These are phyloP conservation scores for Oreotrochilus melanogaster DNA, from an alignment of 2,113 vertebrate species.

Conservation along the genomic window DNA sequence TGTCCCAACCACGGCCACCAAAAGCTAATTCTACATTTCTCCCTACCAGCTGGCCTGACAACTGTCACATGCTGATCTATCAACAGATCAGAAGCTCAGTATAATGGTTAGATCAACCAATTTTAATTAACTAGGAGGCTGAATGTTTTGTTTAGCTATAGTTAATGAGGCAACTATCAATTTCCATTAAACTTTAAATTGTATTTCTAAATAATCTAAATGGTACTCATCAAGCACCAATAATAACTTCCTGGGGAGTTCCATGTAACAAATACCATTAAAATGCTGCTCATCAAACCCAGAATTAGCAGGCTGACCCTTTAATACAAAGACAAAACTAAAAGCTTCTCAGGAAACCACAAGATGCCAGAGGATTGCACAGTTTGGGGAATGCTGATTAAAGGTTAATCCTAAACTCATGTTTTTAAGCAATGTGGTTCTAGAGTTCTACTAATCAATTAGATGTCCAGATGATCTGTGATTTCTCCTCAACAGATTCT, in stretches of 20 bases:
- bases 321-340: background rate
- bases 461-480: accelerated
- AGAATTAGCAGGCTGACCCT: background rate
- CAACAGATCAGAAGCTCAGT: background rate
- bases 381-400: background rate
- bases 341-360: background rate
- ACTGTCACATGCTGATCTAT: background rate
- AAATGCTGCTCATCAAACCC: background rate
- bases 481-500: background rate
- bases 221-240: background rate
- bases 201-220: background rate
- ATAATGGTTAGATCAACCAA: background rate
- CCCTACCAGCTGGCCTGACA: background rate
- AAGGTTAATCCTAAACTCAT: slow-evolving; percentile 1
- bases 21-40: background rate
- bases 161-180: background rate
- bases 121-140: background rate
- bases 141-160: background rate
- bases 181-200: background rate
- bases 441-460: background rate
- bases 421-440: background rate
- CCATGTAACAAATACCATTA: background rate
- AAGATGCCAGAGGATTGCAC: background rate
- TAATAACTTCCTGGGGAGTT: background rate
- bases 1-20: background rate